phyloP scores from a whole-genome alignment of 2,888 invertebrate species.

The Acronicta alni region DNA sequence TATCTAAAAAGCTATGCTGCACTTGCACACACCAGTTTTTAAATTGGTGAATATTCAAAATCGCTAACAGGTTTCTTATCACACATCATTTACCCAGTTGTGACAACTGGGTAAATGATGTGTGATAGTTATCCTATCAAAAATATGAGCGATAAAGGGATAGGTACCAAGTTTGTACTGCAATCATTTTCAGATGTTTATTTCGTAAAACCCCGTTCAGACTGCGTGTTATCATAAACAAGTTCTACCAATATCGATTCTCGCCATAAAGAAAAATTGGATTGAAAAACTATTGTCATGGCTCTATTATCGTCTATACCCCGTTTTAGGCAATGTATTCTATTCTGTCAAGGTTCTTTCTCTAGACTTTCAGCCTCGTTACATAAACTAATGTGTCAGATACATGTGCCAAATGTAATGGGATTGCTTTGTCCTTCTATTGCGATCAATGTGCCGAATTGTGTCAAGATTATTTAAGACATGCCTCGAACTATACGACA shows the following conservation, averaged over 20 bases:
- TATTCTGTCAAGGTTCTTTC: not conserved
- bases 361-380: slow-evolving; percentile 6
- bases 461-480: not conserved
- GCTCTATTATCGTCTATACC: too few relatives aligned
- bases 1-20: not conserved
- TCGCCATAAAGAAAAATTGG: too few relatives aligned
- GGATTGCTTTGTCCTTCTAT: slow-evolving; percentile 16
- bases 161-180: too few relatives aligned
- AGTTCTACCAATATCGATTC: too few relatives aligned
- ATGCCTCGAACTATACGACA: not conserved
- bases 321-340: slow-evolving; percentile 1
- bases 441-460: slow-evolving; percentile 11
- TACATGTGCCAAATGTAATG: slow-evolving; percentile 43
- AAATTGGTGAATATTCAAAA: not conserved
- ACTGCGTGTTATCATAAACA: too few relatives aligned
- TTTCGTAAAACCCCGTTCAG: too few relatives aligned
- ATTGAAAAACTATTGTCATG: too few relatives aligned
- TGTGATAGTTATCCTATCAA: too few relatives aligned
- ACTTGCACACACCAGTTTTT: not conserved
- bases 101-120: too few relatives aligned
- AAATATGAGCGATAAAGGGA: too few relatives aligned
- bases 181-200: too few relatives aligned
- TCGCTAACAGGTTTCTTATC: not conserved
- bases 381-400: slow-evolving; percentile 21
- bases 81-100: too few relatives aligned